Evolutionary conservation across 2,113 vertebrate genomes (phyloP).

Genomic region (Okapia johnstoni): DNA sequence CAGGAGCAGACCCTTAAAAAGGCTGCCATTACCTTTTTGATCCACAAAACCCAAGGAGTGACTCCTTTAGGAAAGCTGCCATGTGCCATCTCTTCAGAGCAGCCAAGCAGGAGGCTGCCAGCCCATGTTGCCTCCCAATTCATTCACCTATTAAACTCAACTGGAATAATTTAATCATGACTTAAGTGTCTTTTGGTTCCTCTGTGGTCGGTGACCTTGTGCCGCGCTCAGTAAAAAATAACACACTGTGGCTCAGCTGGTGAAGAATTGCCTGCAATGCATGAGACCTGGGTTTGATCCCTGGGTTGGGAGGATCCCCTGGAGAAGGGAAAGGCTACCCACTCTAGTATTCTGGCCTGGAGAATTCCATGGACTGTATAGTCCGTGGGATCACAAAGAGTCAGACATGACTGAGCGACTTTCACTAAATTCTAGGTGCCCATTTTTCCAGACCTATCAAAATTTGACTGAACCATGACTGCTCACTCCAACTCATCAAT

Average conservation of each 20-base stretch:
- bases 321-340: neutral
- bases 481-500: neutral
- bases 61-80: neutral
- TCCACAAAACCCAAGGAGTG: neutral
- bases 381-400: neutral
- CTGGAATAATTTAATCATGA: neutral
- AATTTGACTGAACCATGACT: neutral
- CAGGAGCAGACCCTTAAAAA: conserved; percentile 17
- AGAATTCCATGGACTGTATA: neutral
- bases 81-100: neutral
- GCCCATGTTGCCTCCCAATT: neutral
- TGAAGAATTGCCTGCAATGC: neutral
- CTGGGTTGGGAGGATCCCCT: neutral
- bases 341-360: neutral
- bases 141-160: neutral
- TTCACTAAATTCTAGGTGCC: neutral
- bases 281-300: neutral
- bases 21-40: conserved; percentile 40
- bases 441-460: neutral
- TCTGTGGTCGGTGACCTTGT: neutral
- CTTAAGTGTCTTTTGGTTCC: neutral
- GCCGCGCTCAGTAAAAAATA: neutral
- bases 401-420: neutral
- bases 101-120: neutral
- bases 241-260: neutral